phyloP scores from a whole-genome alignment of 2,888 invertebrate species.

The Gnatocerus cornutus region DNA sequence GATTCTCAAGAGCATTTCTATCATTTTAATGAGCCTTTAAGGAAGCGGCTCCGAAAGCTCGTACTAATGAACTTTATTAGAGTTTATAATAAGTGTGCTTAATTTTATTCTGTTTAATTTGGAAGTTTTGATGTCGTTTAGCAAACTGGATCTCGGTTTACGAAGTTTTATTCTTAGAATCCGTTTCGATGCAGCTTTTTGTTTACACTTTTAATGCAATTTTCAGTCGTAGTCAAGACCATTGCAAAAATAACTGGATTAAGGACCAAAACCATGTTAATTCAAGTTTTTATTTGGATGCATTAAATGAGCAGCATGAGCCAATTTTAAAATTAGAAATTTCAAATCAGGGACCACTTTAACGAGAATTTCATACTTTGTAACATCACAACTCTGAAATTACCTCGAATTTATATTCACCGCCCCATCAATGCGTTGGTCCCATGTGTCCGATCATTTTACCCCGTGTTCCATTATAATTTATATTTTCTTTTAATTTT shows the following conservation, averaged over 20 bases:
- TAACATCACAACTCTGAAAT: constrained; percentile 2
- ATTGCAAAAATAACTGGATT: neutral
- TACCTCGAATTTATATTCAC: constrained; percentile 30
- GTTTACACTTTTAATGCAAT: constrained; percentile 10
- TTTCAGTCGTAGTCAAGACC: neutral
- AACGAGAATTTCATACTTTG: too few relatives aligned
- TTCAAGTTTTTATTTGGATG: too few relatives aligned
- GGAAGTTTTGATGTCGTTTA: constrained; percentile 41
- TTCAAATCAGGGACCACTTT: too few relatives aligned
- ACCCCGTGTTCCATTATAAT: constrained; percentile 16
- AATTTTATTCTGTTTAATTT: constrained; percentile 42
- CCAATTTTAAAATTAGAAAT: too few relatives aligned
- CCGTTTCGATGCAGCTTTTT: neutral
- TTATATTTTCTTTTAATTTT: constrained; percentile 29
- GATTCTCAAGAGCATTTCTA: constrained; percentile 32
- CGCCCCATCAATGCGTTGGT: constrained; percentile 11
- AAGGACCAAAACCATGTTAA: neutral
- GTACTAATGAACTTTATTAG: constrained; percentile 40
- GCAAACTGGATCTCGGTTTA: constrained; percentile 33
- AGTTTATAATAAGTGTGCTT: constrained; percentile 43
- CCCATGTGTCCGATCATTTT: constrained; percentile 26
- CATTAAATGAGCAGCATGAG: too few relatives aligned
- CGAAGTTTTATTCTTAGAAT: constrained; percentile 21
- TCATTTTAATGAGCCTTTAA: constrained; percentile 38
- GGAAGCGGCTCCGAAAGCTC: constrained; percentile 33